Percentiles rank a stretch among this genome's conserved stretches.
These are phyloP conservation scores for Coluber constrictor DNA, from an alignment of 2,797 vertebrate genomes.

Conservation along the genomic window DNA sequence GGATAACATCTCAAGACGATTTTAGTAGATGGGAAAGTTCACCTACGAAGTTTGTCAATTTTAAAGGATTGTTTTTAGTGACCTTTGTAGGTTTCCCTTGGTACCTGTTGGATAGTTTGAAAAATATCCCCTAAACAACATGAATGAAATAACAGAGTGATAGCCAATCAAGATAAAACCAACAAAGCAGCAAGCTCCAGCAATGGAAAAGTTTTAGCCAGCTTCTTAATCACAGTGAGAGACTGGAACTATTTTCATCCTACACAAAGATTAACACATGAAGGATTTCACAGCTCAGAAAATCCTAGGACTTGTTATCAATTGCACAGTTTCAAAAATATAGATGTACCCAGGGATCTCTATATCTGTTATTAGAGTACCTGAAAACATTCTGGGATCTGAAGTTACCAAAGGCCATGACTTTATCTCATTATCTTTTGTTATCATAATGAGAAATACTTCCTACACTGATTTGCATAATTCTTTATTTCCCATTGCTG, in stretches of 20 bases:
- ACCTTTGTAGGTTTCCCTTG: not conserved
- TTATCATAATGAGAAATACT: constrained; percentile 11
- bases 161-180: not conserved
- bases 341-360: not conserved
- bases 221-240: not conserved
- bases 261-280: not conserved
- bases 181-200: not conserved
- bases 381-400: constrained; percentile 1
- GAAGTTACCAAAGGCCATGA: constrained; percentile 17
- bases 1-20: not conserved
- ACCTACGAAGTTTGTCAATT: not conserved
- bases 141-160: not conserved
- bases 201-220: not conserved
- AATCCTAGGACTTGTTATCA: not conserved
- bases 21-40: not conserved
- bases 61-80: not conserved
- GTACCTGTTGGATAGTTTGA: not conserved
- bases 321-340: not conserved
- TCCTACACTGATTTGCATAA: not conserved
- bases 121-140: not conserved
- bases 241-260: not conserved
- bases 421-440: constrained; percentile 12
- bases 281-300: not conserved
- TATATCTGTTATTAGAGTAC: not conserved
- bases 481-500: constrained; percentile 19